A percentile compares a stretch with the other conserved stretches of the same genome.
These are phyloP conservation scores for Diadema setosum DNA, from an alignment of 35 echinoderm and acorn worm genomes.

Conservation along the genomic window DNA sequence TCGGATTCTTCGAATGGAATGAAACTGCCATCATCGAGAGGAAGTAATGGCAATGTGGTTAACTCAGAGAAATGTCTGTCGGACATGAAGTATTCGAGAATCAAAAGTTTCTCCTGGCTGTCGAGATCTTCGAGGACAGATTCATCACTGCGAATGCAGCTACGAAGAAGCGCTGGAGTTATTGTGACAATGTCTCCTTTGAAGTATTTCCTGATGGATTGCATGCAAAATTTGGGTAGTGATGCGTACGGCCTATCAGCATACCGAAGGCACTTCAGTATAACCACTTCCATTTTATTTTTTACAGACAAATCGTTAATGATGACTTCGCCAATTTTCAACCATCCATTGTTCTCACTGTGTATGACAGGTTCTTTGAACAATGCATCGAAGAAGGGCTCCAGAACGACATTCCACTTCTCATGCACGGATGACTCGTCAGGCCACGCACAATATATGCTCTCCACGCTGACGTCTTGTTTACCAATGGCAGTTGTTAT, in stretches of 20 bases:
- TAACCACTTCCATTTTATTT: neutral
- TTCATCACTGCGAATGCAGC: neutral
- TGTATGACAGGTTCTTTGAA: neutral
- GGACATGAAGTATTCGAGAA: neutral
- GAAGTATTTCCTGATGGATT: neutral
- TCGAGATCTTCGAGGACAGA: neutral
- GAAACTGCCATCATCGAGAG: neutral
- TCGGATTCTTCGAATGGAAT: neutral
- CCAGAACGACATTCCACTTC: neutral
- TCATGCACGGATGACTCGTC: neutral
- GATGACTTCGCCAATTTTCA: neutral
- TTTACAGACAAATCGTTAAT: neutral
- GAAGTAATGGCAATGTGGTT: neutral
- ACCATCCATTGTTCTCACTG: neutral
- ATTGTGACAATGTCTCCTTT: neutral
- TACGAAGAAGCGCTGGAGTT: neutral
- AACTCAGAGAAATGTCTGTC: neutral
- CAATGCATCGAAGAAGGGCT: neutral
- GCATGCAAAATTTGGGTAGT: neutral
- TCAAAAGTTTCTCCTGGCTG: neutral
- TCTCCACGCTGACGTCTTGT: neutral
- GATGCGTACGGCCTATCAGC: neutral
- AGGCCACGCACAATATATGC: neutral
- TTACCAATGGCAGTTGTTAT: slow-evolving; percentile 46
- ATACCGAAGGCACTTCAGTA: neutral